Base-by-base conservation (phyloP, 2,888 invertebrate genomes). In the Platycheirus rosarum region DNA sequence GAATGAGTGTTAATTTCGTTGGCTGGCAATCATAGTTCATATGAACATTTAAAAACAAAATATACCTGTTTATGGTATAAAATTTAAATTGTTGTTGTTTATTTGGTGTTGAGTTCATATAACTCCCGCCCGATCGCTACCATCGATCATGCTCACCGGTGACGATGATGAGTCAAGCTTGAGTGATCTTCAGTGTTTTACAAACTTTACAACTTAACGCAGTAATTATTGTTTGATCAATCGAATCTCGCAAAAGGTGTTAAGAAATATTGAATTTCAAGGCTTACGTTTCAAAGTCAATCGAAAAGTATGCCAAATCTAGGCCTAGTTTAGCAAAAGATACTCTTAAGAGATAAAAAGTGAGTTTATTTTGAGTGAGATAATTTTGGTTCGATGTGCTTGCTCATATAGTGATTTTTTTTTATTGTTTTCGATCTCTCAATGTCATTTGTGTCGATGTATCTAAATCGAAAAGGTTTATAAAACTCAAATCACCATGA, bases 1-100 rank as follows among this genome's bases (percentile, higher is more conserved):
- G 40, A 69, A 80, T n/a, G 79, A 80, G 75, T 65, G 63, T 76
- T 70, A 46, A 71, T 62, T 80, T 80, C 18, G 23, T 53, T 11
- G n/a, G 16, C 16, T 40, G 40, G 37, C 18, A 40, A 57, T 57
- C 29, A 20, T 68, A 18, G 46, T 55, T 42, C 49, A 57, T 32
- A 53, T n/a, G n/a, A n/a, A n/a, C 7, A 26, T 49, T 53, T 35
- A 29, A 37, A 35, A n/a, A n/a, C n/a, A n/a, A n/a, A n/a, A n/a
- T n/a, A 32, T 37, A 57, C 26, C 14, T 18, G 32, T 70, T 55
- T 51, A 5, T 4, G 11, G n/a, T 35, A 44, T 14, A 62, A 53
- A 16, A 53, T 77, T 44, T 69, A 32, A 23, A 35, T 60, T 32
- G 32, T 53, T 18, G 29, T 62, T 53, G 44, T 60, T 53, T 46